These are phyloP conservation scores for Ciconia nigra DNA, from an alignment of 2,797 vertebrate species.

Conservation along the genomic window DNA sequence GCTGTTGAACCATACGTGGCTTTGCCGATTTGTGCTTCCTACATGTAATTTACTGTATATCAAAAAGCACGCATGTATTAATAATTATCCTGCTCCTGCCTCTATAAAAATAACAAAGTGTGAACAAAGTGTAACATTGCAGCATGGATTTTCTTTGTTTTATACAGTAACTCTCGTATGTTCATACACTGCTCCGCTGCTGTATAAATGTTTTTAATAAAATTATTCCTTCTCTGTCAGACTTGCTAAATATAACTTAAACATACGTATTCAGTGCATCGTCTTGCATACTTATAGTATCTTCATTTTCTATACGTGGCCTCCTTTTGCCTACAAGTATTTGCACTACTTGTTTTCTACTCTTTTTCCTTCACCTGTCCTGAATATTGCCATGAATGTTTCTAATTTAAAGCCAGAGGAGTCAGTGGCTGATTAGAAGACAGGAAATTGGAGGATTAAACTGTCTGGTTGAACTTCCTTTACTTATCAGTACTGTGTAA, in stretches of 20 bases:
- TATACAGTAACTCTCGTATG: not conserved
- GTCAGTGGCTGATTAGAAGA: conserved; percentile 94
- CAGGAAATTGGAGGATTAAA: conserved; percentile 99
- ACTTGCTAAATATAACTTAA: not conserved
- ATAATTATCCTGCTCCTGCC: not conserved
- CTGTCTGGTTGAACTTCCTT: conserved; percentile 98
- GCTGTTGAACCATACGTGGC: not conserved
- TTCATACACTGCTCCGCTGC: not conserved
- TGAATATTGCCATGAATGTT: conserved; percentile 84
- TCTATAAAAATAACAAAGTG: not conserved
- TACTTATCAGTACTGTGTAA: conserved; percentile 79
- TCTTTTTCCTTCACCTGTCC: conserved; percentile 80
- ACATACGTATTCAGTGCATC: not conserved
- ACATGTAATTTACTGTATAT: not conserved
- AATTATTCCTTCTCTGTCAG: not conserved
- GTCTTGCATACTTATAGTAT: not conserved
- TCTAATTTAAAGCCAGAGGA: conserved; percentile 91
- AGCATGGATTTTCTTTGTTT: conserved; percentile 1
- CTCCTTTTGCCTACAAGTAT: conserved; percentile 53
- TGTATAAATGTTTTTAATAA: conserved; percentile 15
- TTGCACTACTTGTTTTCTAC: conserved; percentile 65
- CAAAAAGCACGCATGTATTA: not conserved
- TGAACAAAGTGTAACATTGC: not conserved
- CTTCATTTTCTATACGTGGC: conserved; percentile 37
- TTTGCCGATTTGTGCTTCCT: not conserved